phyloP scores from a whole-genome alignment of 35 echinoderm and acorn worm species.

The Diadema setosum region DNA sequence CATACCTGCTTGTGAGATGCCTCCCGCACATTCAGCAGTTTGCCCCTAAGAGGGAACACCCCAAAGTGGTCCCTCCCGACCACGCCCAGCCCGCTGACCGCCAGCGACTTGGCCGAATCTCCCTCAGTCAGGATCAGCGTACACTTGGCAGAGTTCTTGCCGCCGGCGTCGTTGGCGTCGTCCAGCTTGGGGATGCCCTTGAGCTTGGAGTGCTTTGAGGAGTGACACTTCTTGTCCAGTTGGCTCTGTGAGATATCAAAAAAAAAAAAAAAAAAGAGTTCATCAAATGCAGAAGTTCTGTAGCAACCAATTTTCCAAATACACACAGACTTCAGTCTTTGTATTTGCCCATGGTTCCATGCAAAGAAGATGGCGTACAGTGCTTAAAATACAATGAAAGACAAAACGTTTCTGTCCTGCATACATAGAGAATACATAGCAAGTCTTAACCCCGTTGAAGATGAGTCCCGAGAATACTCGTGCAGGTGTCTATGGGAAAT shows the following conservation, averaged over 20 bases:
- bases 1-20: slow-evolving; percentile 76
- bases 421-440: too few species aligned
- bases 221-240: slow-evolving; percentile 74
- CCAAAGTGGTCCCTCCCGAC: slow-evolving; percentile 69
- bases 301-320: too few species aligned
- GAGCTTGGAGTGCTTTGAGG: slow-evolving; percentile 66
- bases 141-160: slow-evolving; percentile 39
- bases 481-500: too few species aligned
- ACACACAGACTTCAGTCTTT: background rate
- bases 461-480: too few species aligned
- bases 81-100: slow-evolving; percentile 75
- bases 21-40: slow-evolving; percentile 71
- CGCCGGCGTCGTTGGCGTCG: slow-evolving; percentile 76
- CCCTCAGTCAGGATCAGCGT: slow-evolving; percentile 93
- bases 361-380: too few species aligned
- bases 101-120: slow-evolving; percentile 91
- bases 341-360: too few species aligned
- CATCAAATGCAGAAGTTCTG: too few species aligned
- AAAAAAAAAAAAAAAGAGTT: background rate
- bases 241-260: slow-evolving; percentile 39
- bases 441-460: too few species aligned
- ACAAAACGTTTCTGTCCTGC: too few species aligned
- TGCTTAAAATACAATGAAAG: too few species aligned
- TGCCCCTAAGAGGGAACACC: slow-evolving; percentile 79
- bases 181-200: slow-evolving; percentile 80